A percentile compares a stretch with the other conserved stretches of the same genome.
Evolutionary conservation across 2,113 vertebrate genomes (phyloP).

Genomic region (Barbus barbus): DNA sequence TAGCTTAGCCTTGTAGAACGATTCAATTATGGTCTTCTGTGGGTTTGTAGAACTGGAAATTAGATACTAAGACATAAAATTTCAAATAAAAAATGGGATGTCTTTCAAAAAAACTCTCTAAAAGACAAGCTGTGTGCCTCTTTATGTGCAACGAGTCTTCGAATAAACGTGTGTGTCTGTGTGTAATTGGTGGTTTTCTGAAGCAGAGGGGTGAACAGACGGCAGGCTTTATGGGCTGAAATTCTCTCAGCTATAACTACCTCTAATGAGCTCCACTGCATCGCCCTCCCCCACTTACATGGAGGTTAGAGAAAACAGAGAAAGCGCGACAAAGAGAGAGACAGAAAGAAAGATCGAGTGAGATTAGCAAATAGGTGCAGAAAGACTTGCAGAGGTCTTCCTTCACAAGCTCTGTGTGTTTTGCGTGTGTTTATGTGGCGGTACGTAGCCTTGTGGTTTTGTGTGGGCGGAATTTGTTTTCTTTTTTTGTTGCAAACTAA

Average conservation of each 20-base stretch:
- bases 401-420: conserved; percentile 43
- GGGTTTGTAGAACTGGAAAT: not conserved
- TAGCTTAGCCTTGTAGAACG: not conserved
- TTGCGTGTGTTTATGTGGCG: conserved; percentile 27
- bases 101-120: conserved; percentile 6
- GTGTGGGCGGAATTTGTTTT: conserved; percentile 38
- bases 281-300: conserved; percentile 57
- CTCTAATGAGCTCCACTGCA: conserved; percentile 68
- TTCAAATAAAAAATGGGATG: not conserved
- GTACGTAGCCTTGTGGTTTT: conserved; percentile 1
- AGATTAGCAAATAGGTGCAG: conserved; percentile 25
- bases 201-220: conserved; percentile 39
- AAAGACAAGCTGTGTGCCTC: not conserved
- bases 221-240: conserved; percentile 57
- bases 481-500: conserved; percentile 26
- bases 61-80: not conserved
- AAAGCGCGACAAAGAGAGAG: conserved; percentile 51
- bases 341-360: conserved; percentile 45
- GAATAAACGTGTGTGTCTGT: conserved; percentile 45
- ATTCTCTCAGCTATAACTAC: conserved; percentile 63
- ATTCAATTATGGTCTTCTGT: not conserved
- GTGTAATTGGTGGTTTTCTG: conserved; percentile 42
- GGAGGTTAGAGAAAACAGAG: conserved; percentile 51
- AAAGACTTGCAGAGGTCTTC: conserved; percentile 5
- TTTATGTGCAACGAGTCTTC: not conserved